Base-by-base conservation (phyloP, 2,797 vertebrate genomes). In the Galagoides demidoff region DNA sequence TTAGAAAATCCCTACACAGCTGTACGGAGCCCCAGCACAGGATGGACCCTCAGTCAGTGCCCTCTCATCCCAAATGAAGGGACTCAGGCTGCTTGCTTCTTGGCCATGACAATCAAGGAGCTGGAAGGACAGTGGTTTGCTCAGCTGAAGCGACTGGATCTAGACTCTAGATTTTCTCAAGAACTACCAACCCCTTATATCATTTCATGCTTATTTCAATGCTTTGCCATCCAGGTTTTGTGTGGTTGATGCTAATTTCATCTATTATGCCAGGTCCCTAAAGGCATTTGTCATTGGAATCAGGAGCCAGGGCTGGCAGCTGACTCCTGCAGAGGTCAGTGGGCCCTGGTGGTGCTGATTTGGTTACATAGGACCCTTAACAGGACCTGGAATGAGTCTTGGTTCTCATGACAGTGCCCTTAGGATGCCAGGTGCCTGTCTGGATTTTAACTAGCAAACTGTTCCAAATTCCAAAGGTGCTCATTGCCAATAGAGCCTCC, bases 41-140 rank as follows among this genome's bases (percentile, higher is more conserved):
- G 19, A 7, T 0, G 7, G 49, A 37, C n/a, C 13, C 23, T 0
- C 2, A 49, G 10, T 0, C 0, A 27, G 61, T 0, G 1, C 34
- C 37, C 59, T 25, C 70, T 25, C 8, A 0, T 17, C 45, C 0
- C 7, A 66, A 29, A 22, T 7, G 34, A 43, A 34, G 1, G 5
- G 43, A 1, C 1, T 0, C 13, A 0, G 0, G 0, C 79, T 7
- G 31, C 17, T 20, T 85, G 43, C n/a, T 39, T 11, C 17, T 45
- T 8, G 5, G 61, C 70, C 7, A 17, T 2, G 13, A 34, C 7
- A 5, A 0, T 29, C 85, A 37, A 39, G 70, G 29, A 27, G 17
- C 9, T 1, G 0, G 7, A 25, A 23, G 29, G 31, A 8, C 7
- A 25, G 25, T 6, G 0, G 17, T 13, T 14, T 6, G 11, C 59